These are phyloP conservation scores for Eledone cirrhosa DNA, from an alignment of 2,888 invertebrate genomes.

Conservation along the genomic window DNA sequence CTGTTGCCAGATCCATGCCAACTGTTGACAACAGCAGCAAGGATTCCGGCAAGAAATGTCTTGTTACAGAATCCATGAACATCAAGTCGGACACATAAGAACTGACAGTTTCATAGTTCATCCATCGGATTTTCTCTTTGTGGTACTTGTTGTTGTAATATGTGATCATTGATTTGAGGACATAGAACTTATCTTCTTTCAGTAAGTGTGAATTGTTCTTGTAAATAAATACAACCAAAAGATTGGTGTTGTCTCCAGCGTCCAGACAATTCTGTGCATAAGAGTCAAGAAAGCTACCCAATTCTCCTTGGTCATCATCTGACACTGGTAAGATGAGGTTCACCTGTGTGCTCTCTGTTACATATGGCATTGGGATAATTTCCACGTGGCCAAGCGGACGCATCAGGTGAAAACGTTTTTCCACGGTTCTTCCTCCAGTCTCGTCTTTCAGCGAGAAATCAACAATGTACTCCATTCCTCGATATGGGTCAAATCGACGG, in stretches of 20 bases:
- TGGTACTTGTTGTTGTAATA: constrained; percentile 74
- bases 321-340: constrained; percentile 79
- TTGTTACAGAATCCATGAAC: constrained; percentile 74
- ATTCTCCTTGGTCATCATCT: constrained; percentile 68
- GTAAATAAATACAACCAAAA: constrained; percentile 77
- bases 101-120: constrained; percentile 62
- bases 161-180: constrained; percentile 74
- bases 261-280: constrained; percentile 80
- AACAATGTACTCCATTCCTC: constrained; percentile 86
- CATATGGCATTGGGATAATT: constrained; percentile 91
- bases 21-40: constrained; percentile 56
- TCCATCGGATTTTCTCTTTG: constrained; percentile 72
- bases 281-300: constrained; percentile 76
- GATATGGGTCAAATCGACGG: constrained; percentile 80
- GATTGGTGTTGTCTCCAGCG: constrained; percentile 80
- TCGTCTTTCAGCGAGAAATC: constrained; percentile 69
- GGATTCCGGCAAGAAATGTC: constrained; percentile 76
- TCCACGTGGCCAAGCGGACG: constrained; percentile 88
- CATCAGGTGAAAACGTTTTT: constrained; percentile 78
- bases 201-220: constrained; percentile 34
- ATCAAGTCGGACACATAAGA: constrained; percentile 69
- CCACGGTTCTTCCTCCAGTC: constrained; percentile 36
- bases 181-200: constrained; percentile 71
- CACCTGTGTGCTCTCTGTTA: constrained; percentile 89
- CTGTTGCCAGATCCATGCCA: constrained; percentile 58